Base-by-base conservation (phyloP, 2,797 vertebrate genomes). In the Aulostomus chinensis region DNA sequence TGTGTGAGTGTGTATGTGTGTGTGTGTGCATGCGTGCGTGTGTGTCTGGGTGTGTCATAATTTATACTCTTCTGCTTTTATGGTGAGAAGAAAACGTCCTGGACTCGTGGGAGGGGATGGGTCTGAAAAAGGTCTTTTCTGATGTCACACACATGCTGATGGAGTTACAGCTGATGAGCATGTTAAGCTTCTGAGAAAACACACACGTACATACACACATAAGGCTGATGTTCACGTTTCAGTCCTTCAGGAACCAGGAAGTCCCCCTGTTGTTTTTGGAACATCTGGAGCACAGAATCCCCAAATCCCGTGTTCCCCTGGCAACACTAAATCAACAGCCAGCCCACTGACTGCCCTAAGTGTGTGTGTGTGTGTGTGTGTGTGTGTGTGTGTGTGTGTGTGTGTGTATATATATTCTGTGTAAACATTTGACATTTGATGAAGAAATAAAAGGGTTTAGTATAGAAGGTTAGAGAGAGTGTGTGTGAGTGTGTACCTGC, bases 201-300 rank as follows among this genome's bases (percentile, higher is more conserved):
- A 38, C 18, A 45, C 9, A 46, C 38, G 46, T 30, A 49, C 35
- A 22, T 13, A 18, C 28, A 58, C 28, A 13, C 31, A 56, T 18
- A 22, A 35, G 14, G 21, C 12, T 68, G 30, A 68, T 25, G 7
- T 61, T 15, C 48, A 49, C 48, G n/a, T 50, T 49, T 63, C n/a
- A 72, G 58, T 78, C 76, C 64, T 74, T 41, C 25, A 82, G 72
- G 65, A 83, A 70, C 73, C 51, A 88, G 88, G 84, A 90, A 86
- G 84, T 90, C 73, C 81, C 80, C 76, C 48, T 70, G 57, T 78
- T 80, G 58, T 87, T 78, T 49, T 36, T 68, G 55, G 56, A 89
- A 88, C 86, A 91, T 92, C 89, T 91, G 88, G 88, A 87, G 71
- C 58, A 64, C 68, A 77, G 74, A 69, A 80, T 81, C 70, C 52